Evolutionary conservation across 1,140 invertebrate genomes (phyloP), one percentile per base, ranked within the genome.

Genomic region (Copidosoma floridanum): DNA sequence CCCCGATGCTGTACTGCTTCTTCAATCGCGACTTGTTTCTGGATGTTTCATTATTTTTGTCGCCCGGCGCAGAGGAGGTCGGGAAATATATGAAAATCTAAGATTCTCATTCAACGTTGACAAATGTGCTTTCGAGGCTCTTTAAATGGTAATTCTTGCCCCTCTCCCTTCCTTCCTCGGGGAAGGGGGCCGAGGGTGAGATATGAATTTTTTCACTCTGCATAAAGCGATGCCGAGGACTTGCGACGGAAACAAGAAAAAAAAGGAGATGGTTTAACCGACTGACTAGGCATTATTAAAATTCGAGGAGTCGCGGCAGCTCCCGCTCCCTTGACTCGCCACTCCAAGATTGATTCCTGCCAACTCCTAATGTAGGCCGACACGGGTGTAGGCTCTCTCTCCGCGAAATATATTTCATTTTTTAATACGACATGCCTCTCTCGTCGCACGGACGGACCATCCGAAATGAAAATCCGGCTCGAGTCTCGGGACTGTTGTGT

Each of bases 61-160:
- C 26, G 5, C 3, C 16, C 8, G 35, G 14, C 27, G 6, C n/a
- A n/a, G n/a, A n/a, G n/a, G n/a, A n/a, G n/a, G n/a, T 20, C 21
- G 41, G 46, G 40, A 40, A 40, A n/a, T 59, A 53, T 38, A 52
- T 46, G 32, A 54, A 54, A 29, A 54, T 18, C 32, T 40, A 61
- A 48, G 32, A 61, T 61, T 60, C 51, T 35, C 43, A 51, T 54
- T 61, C 48, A 26, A 48, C 18, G 11, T 47, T 54, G 51, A 61
- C 41, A 61, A 61, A 61, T 61, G 32, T 14, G 44, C 44, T 48
- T 54, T 54, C 51, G 35, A 54, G 35, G 23, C 51, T 54, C 40
- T 54, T 61, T 61, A 61, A 61, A 61, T 48, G 58, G 51, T 54
- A 61, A 61, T 54, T 54, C 10, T n/a, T n/a, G n/a, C 16, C 32